A percentile compares a stretch with the other conserved stretches of the same genome.
Evolutionary conservation across 2,797 vertebrate species (phyloP).

Genomic region (Phoebastria nigripes): DNA sequence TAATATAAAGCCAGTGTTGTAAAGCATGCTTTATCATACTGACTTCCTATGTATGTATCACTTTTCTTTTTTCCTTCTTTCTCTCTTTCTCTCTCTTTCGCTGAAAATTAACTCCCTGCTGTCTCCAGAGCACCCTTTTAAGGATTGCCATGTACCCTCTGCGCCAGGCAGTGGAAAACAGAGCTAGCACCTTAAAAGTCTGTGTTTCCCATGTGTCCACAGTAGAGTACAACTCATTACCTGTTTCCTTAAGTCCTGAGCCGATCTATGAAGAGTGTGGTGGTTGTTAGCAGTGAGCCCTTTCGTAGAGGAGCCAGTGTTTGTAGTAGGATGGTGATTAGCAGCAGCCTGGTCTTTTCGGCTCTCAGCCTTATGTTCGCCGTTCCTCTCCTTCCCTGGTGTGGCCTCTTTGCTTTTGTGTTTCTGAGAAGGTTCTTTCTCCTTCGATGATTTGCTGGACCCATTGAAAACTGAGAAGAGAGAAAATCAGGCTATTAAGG

Average conservation of each 20-base stretch:
- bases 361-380: conserved; percentile 83
- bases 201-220: neutral
- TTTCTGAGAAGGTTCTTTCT: conserved; percentile 86
- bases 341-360: conserved; percentile 82
- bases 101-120: neutral
- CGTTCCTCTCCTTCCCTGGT: conserved; percentile 87
- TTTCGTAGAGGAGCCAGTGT: conserved; percentile 79
- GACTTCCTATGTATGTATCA: neutral
- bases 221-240: conserved; percentile 63
- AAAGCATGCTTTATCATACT: neutral
- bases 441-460: conserved; percentile 85
- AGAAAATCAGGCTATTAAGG: neutral
- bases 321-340: conserved; percentile 67
- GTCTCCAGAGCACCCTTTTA: neutral
- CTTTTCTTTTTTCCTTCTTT: neutral
- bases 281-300: conserved; percentile 83
- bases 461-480: conserved; percentile 87
- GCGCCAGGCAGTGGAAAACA: neutral
- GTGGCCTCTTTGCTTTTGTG: conserved; percentile 88
- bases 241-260: conserved; percentile 96
- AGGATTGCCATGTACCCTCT: fast-evolving
- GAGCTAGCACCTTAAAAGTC: neutral
- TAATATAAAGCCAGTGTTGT: neutral
- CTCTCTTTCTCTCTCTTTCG: neutral
- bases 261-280: conserved; percentile 83